Evolutionary conservation across 1,140 invertebrate genomes (phyloP), one percentile per base, ranked within the genome.

Genomic region (Helicoverpa armigera): DNA sequence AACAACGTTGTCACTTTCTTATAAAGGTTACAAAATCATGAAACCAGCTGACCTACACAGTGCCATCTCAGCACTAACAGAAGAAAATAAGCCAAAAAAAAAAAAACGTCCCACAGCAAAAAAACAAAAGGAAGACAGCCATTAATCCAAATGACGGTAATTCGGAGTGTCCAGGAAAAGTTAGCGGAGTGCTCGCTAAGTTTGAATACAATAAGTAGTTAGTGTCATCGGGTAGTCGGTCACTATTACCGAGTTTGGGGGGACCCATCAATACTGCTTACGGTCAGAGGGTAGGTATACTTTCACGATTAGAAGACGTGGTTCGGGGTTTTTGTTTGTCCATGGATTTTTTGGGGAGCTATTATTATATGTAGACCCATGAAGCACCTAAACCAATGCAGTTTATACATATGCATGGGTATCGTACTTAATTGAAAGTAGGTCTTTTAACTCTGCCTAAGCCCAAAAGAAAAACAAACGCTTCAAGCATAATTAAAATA

Each of bases 131-230:
- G 35, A 43, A 43, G 35, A 43, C 35, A 69, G n/a, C 35, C 43
- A 69, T 69, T 69, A 69, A 69, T 69, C 43, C 50, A 69, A 69
- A 69, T 69, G 48, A 69, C 65, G 16, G 65, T 43, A 43, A 50
- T 69, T 69, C 4, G 43, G 65, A 69, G 16, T 16, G 12, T 50
- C 65, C 43, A 16, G 35, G 65, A 69, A 69, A 69, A 69, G 50
- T n/a, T 69, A 50, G 43, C n/a, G 23, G 50, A 69, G 65, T 69
- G 65, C 65, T 69, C 65, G 16, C 48, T 51, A 69, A 69, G 65
- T 69, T 69, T 69, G 31, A 69, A 43, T 69, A 69, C 65, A 69
- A 69, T 69, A 69, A 69, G 65, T 69, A 69, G 65, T 69, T 69
- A 69, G 65, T 69, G 65, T 69, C 65, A 50, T 50, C 16, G 65